Conservation (phyloP, 2,888 invertebrate genomes). For the Fragum whitleyi region DNA sequence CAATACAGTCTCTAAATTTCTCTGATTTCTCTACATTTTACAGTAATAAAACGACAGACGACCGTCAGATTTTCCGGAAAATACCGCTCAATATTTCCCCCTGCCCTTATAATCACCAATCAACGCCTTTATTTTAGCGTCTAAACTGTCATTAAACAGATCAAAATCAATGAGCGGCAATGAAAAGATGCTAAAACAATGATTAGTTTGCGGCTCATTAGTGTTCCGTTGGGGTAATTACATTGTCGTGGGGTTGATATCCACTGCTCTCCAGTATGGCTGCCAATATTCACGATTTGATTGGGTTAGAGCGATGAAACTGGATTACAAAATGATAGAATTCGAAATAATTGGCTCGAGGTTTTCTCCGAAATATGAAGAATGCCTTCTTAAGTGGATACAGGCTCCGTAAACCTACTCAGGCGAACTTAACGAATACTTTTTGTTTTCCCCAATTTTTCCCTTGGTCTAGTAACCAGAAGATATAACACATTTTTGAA, state of each 20-base stretch:
- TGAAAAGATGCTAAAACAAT: constrained; percentile 74
- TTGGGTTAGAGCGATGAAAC: constrained; percentile 57
- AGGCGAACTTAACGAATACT: not conserved
- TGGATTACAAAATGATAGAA: constrained; percentile 52
- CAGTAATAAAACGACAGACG: not conserved
- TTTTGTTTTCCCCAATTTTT: constrained; percentile 4
- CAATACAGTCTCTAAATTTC: not conserved
- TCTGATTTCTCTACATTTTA: not conserved
- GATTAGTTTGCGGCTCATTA: constrained; percentile 69
- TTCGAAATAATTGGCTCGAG: constrained; percentile 28
- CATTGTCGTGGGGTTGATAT: constrained; percentile 42
- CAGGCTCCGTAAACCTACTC: constrained; percentile 13
- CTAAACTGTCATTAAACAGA: constrained; percentile 32
- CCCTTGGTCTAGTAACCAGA: no score
- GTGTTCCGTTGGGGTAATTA: constrained; percentile 57
- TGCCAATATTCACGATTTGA: constrained; percentile 56
- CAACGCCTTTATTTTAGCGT: constrained; percentile 34
- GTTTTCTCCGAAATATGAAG: constrained; percentile 24
- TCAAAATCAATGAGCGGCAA: constrained; percentile 53
- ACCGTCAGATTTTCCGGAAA: not conserved
- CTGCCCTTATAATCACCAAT: constrained; percentile 34
- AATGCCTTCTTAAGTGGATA: constrained; percentile 28
- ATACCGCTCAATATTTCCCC: constrained; percentile 16
- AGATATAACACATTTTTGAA: no score
- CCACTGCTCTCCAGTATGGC: constrained; percentile 17